Percentiles rank a stretch among this genome's conserved stretches.
These are phyloP conservation scores for Fulmarus glacialis DNA, from an alignment of 2,113 vertebrate species.

Conservation along the genomic window DNA sequence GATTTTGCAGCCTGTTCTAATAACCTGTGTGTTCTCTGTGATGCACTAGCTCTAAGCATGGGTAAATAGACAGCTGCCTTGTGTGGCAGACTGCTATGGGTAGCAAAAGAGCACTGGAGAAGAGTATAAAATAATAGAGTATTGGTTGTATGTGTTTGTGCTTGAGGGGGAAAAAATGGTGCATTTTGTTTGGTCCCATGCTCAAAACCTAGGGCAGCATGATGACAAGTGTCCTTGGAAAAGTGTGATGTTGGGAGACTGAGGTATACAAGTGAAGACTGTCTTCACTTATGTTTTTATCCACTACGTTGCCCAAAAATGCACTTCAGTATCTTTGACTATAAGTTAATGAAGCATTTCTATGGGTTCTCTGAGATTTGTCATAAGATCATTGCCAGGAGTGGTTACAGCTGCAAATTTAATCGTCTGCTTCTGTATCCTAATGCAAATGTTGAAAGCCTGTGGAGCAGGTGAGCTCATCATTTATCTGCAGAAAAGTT, in stretches of 20 bases:
- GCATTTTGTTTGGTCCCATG: background rate
- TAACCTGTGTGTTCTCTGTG: fast-evolving
- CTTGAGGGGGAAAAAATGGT: background rate
- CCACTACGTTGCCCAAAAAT: background rate
- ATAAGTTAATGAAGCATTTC: background rate
- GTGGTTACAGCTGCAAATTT: constrained; percentile 27
- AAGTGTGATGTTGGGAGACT: background rate
- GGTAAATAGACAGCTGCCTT: background rate
- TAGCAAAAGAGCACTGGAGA: background rate
- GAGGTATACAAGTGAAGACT: background rate
- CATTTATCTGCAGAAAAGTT: constrained; percentile 58
- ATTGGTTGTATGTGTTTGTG: background rate
- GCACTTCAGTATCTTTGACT: background rate
- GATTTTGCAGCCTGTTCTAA: background rate
- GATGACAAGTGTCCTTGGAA: fast-evolving
- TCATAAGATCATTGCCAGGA: background rate
- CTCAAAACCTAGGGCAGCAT: background rate
- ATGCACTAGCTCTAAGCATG: background rate
- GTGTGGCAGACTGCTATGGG: background rate
- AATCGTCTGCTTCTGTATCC: constrained; percentile 10
- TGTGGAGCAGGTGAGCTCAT: constrained; percentile 50
- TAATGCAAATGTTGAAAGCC: constrained; percentile 54
- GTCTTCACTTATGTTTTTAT: background rate
- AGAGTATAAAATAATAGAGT: background rate
- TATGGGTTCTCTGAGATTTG: background rate